A percentile compares a stretch with the other conserved stretches of the same genome.
These are phyloP conservation scores for Parasteatoda lunata DNA, from an alignment of 2,888 invertebrate genomes.

Conservation along the genomic window DNA sequence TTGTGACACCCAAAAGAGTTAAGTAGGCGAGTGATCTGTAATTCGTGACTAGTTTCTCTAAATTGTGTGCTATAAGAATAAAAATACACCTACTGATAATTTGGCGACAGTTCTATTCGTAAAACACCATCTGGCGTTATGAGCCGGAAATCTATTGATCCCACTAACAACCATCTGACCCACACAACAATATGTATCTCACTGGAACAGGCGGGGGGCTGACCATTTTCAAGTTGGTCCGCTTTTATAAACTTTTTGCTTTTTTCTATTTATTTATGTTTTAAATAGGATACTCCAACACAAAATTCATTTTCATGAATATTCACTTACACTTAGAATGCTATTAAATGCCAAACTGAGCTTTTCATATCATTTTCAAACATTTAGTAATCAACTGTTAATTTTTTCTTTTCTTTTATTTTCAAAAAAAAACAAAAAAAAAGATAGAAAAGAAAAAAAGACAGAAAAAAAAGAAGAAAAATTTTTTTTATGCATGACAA, in stretches of 20 bases:
- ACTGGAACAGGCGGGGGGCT: not conserved
- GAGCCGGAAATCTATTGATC: constrained; percentile 55
- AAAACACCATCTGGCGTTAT: constrained; percentile 15
- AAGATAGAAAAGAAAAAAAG: too few species aligned
- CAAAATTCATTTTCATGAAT: not conserved
- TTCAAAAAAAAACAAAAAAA: too few species aligned
- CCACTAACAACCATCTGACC: constrained; percentile 31
- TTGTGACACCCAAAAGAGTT: not conserved
- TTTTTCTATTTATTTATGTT: not conserved
- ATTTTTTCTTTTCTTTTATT: too few species aligned
- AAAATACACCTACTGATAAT: constrained; percentile 27
- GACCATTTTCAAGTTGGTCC: not conserved
- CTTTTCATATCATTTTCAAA: too few species aligned
- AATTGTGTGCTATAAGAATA: not conserved
- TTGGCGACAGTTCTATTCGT: constrained; percentile 32
- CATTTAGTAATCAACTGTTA: too few species aligned
- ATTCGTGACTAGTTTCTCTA: constrained; percentile 29
- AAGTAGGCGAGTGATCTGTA: not conserved
- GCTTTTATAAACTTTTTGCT: not conserved
- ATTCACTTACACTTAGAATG: not conserved
- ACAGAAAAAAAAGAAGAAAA: too few species aligned
- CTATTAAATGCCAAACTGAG: not conserved
- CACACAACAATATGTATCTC: not conserved
- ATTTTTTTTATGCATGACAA: not conserved
- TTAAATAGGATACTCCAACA: not conserved